A percentile compares a stretch with the other conserved stretches of the same genome.
Conservation (phyloP, 2,888 invertebrate genomes). For the Diachrysia chrysitis region DNA sequence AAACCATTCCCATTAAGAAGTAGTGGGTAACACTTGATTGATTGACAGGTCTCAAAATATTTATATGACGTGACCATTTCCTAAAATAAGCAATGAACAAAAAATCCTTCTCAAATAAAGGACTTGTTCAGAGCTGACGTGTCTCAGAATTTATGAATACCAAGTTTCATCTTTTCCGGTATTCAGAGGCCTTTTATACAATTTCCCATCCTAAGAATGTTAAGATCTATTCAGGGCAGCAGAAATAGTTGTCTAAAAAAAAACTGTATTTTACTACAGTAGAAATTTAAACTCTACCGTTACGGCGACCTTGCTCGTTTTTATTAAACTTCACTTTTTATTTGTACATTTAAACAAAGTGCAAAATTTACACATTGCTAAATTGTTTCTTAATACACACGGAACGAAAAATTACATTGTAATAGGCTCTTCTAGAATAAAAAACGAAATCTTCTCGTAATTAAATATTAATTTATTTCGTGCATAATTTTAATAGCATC, state of each 20-base stretch:
- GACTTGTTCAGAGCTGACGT: too few species aligned
- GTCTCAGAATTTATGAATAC: not conserved
- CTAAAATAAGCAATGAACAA: too few species aligned
- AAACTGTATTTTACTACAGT: not conserved
- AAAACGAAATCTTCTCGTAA: too few species aligned
- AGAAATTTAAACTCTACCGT: slow-evolving; percentile 4
- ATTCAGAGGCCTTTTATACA: not conserved
- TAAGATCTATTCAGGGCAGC: not conserved
- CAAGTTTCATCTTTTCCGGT: not conserved
- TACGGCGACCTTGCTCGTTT: not conserved
- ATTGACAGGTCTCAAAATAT: too few species aligned
- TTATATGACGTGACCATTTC: too few species aligned
- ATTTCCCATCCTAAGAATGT: not conserved
- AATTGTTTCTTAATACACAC: slow-evolving; percentile 4
- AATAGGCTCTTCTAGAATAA: too few species aligned
- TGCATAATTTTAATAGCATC: too few species aligned
- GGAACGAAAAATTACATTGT: too few species aligned
- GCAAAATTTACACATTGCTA: not conserved
- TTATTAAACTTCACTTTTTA: not conserved
- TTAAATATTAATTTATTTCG: too few species aligned
- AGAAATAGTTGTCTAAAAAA: not conserved
- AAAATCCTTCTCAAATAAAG: too few species aligned
- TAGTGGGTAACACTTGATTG: too few species aligned
- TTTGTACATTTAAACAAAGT: not conserved
- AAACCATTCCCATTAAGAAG: too few species aligned